A percentile compares a stretch with the other conserved stretches of the same genome.
Evolutionary conservation across 2,113 vertebrate species (phyloP).

Genomic region (Leptobrachium leishanense): DNA sequence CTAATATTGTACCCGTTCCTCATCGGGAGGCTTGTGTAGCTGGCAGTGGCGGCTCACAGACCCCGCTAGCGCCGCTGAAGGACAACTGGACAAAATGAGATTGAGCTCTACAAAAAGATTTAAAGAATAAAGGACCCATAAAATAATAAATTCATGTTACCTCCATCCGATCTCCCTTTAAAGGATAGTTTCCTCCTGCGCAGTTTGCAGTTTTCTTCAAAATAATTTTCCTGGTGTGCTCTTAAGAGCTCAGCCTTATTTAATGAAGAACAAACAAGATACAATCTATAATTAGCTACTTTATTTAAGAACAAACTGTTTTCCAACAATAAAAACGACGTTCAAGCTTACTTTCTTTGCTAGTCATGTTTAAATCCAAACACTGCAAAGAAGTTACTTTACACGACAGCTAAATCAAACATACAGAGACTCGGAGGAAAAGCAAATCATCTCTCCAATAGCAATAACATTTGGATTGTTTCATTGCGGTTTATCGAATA

Average conservation of each 20-base stretch:
- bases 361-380: not conserved
- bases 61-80: too few species aligned
- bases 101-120: not conserved
- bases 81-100: not conserved
- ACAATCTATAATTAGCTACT: not conserved
- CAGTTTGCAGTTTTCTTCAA: conserved; percentile 77
- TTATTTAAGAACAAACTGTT: conserved; percentile 11
- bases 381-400: not conserved
- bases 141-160: conserved; percentile 64
- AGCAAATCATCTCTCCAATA: too few species aligned
- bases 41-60: too few species aligned
- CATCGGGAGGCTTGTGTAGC: too few species aligned
- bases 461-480: not conserved
- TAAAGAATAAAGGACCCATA: not conserved
- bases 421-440: too few species aligned
- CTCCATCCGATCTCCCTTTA: conserved; percentile 81
- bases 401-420: not conserved
- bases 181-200: conserved; percentile 87
- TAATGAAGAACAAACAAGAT: conserved; percentile 55
- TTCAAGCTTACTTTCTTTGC: not conserved
- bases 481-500: not conserved
- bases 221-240: conserved; percentile 73
- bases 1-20: too few species aligned
- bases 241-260: conserved; percentile 71
- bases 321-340: not conserved